These are phyloP conservation scores for Notoglanidium macrostoma DNA, from an alignment of 2,797 vertebrate genomes.

Conservation along the genomic window DNA sequence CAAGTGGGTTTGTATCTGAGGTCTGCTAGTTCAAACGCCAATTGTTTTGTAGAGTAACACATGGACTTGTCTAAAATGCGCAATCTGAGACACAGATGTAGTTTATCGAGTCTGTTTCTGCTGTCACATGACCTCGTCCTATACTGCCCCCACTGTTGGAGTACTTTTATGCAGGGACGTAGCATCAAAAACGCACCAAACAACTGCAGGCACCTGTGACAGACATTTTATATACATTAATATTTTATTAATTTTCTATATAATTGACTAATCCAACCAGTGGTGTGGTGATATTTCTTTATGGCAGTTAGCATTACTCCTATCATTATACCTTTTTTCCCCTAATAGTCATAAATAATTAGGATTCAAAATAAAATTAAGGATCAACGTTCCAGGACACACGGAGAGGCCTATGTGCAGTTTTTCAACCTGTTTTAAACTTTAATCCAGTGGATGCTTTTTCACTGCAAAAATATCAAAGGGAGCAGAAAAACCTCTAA, in stretches of 20 bases:
- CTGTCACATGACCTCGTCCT: not conserved
- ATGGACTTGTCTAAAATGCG: not conserved
- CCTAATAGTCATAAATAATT: not conserved
- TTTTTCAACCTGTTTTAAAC: not conserved
- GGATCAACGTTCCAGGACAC: not conserved
- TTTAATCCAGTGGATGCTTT: not conserved
- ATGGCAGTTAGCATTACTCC: not conserved
- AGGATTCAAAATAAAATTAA: not conserved
- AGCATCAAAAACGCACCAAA: not conserved
- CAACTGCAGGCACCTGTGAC: not conserved
- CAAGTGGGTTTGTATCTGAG: not conserved
- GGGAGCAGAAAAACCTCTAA: not conserved
- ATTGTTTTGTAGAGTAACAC: not conserved
- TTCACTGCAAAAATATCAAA: not conserved
- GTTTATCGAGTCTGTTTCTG: not conserved
- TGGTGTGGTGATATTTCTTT: no score
- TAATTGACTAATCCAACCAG: not conserved
- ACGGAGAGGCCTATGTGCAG: not conserved
- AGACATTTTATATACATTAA: not conserved
- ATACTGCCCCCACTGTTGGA: not conserved
- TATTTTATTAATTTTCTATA: not conserved
- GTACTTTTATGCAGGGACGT: not conserved
- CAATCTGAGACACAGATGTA: not conserved
- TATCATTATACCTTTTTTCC: not conserved
- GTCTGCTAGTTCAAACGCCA: not conserved